Percentiles rank a stretch among this genome's conserved stretches.
phyloP scores from a whole-genome alignment of 2,888 invertebrate species.

The Cryptophagus acutangulus region DNA sequence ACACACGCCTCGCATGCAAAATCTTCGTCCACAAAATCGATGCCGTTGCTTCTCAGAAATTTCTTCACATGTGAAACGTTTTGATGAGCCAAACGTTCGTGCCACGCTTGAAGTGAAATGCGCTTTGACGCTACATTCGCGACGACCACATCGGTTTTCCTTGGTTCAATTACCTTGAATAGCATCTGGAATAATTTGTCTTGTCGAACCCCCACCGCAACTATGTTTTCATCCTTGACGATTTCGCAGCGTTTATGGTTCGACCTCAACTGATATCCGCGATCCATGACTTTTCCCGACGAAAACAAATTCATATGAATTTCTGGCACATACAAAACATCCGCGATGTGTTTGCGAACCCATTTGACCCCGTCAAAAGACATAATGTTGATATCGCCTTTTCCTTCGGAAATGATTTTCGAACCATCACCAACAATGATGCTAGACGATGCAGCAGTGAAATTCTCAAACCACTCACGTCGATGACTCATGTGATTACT shows the following conservation, averaged over 20 bases:
- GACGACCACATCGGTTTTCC: too few relatives aligned
- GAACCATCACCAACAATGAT: conserved; percentile 11
- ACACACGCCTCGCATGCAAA: neutral
- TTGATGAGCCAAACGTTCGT: conserved; percentile 9
- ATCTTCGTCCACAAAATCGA: neutral
- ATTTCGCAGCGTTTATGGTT: too few relatives aligned
- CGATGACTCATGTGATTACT: conserved; percentile 12
- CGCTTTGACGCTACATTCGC: too few relatives aligned
- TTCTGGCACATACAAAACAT: conserved; percentile 4
- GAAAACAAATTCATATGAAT: conserved; percentile 5
- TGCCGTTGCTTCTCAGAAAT: neutral
- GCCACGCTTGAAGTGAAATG: too few relatives aligned
- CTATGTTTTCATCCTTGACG: too few relatives aligned
- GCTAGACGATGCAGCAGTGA: too few relatives aligned
- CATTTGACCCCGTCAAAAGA: conserved; percentile 6
- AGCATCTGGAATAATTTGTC: too few relatives aligned
- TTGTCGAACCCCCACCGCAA: too few relatives aligned
- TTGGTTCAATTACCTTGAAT: too few relatives aligned
- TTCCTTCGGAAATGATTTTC: conserved; percentile 6
- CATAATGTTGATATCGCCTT: conserved; percentile 6
- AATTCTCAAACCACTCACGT: neutral
- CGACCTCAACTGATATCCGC: too few relatives aligned
- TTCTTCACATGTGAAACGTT: conserved; percentile 8
- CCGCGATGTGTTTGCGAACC: conserved; percentile 7
- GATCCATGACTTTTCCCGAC: conserved; percentile 3